Evolutionary conservation across 2,797 vertebrate genomes (phyloP).

Genomic region (Graptemys geographica): DNA sequence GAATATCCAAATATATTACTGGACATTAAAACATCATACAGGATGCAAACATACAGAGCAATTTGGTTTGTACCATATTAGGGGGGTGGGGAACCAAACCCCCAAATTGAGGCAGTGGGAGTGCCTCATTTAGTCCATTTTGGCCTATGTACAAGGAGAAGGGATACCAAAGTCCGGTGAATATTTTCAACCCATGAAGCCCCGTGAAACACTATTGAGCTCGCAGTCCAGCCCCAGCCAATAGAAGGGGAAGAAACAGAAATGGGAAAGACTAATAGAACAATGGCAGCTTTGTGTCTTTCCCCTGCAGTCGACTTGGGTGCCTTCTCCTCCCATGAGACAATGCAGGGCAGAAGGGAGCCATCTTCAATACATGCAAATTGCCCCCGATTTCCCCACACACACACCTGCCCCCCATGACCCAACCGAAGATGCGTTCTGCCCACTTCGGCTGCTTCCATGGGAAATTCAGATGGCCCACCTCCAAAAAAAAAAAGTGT

Average conservation of each 20-base stretch:
- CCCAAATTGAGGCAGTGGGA: not conserved
- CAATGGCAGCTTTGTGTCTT: not conserved
- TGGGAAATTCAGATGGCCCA: not conserved
- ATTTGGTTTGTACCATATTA: constrained; percentile 23
- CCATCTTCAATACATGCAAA: not conserved
- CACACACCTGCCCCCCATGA: not conserved
- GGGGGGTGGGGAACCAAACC: not conserved
- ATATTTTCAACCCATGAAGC: not conserved
- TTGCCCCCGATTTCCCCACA: not conserved
- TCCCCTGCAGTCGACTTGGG: not conserved
- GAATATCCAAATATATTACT: constrained; percentile 68
- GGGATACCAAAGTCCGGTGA: not conserved
- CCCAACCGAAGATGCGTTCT: not conserved
- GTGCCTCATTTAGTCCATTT: not conserved
- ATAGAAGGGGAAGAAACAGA: not conserved
- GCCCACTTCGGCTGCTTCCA: not conserved
- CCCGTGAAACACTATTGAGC: not conserved
- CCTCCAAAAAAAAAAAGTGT: not conserved
- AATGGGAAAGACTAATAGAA: not conserved
- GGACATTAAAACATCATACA: constrained; percentile 71
- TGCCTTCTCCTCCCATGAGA: not conserved
- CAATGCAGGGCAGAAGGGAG: not conserved
- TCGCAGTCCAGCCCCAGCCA: not conserved
- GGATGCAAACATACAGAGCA: constrained; percentile 69
- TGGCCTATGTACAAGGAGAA: constrained; percentile 65